A percentile compares a stretch with the other conserved stretches of the same genome.
Evolutionary conservation across 2,797 vertebrate species (phyloP).

Genomic region (Poeciliopsis presidionis): DNA sequence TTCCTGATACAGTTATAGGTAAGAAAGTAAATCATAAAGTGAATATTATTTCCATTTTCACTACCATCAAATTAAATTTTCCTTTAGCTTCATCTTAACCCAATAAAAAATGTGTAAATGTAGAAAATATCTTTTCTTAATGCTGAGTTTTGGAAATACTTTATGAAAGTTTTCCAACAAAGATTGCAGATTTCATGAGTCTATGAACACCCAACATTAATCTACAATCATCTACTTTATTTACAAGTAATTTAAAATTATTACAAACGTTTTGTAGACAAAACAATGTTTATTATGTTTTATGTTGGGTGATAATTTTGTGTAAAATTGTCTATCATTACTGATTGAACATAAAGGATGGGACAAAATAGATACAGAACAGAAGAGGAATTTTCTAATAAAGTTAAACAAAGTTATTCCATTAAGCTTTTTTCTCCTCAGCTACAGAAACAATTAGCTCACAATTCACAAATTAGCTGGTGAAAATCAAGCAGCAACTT

Average conservation of each 20-base stretch:
- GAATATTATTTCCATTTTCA: background rate
- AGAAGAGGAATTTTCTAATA: background rate
- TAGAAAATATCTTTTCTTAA: background rate
- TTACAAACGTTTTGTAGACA: background rate
- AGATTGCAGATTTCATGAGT: background rate
- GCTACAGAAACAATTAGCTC: background rate
- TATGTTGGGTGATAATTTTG: background rate
- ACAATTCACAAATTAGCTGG: background rate
- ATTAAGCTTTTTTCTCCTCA: background rate
- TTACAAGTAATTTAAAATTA: background rate
- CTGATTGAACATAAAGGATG: background rate
- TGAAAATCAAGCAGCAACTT: too few relatives aligned
- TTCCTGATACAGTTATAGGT: constrained; percentile 73
- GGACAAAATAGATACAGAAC: background rate
- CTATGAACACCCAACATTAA: background rate
- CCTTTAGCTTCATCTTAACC: background rate
- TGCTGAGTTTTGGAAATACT: background rate
- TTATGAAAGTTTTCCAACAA: background rate
- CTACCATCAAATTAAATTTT: background rate
- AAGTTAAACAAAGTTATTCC: background rate
- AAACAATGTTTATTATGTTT: background rate
- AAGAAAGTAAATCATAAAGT: constrained; percentile 44
- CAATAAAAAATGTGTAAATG: background rate
- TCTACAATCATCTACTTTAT: background rate
- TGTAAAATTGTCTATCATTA: background rate